Conservation (phyloP, 1,140 invertebrate species). For the Hyles euphorbiae region DNA sequence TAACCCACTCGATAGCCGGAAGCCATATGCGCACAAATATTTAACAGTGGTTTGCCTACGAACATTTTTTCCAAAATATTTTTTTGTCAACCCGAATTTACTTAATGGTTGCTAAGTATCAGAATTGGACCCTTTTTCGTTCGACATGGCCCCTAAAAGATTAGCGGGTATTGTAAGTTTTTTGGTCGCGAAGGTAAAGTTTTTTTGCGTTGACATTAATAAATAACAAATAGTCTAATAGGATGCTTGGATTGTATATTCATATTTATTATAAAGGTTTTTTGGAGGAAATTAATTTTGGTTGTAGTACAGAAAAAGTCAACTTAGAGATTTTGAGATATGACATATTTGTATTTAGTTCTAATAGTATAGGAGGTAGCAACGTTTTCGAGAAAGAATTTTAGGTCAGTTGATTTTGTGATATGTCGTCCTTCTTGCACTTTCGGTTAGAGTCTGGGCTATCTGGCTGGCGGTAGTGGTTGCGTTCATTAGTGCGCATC, state of each 20-base stretch:
- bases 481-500: no score
- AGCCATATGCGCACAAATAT: slow-evolving; percentile 72
- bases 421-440: no score
- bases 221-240: slow-evolving; percentile 62
- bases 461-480: no score
- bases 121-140: slow-evolving; percentile 58
- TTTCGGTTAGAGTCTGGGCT: no score
- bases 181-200: slow-evolving; percentile 24
- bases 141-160: slow-evolving; percentile 56
- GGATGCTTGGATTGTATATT: slow-evolving; percentile 10
- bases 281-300: no score
- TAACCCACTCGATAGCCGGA: slow-evolving; percentile 71
- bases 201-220: slow-evolving; percentile 62
- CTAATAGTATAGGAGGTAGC: no score
- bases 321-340: no score
- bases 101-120: slow-evolving; percentile 70
- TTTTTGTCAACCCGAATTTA: slow-evolving; percentile 44
- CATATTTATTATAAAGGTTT: no score
- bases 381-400: no score
- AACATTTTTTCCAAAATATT: slow-evolving; percentile 41
- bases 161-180: slow-evolving; percentile 64
- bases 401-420: no score
- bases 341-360: no score
- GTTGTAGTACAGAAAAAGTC: no score
- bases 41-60: slow-evolving; percentile 61